These are phyloP conservation scores for Hyles vespertilio DNA, from an alignment of 1,140 invertebrate species.

Conservation along the genomic window DNA sequence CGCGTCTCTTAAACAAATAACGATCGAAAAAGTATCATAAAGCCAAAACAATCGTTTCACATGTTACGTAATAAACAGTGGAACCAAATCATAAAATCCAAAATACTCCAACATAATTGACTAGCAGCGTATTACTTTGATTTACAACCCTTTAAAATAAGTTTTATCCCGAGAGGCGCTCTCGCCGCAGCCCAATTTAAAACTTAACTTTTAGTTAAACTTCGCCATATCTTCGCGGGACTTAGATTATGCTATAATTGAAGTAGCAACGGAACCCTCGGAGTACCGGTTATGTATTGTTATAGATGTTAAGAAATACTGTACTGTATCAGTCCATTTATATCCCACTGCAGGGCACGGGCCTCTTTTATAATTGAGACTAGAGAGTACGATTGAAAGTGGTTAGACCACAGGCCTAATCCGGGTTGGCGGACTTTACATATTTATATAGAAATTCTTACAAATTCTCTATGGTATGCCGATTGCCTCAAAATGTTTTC, in stretches of 20 bases:
- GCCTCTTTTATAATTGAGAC: too few species aligned
- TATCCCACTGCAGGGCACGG: too few species aligned
- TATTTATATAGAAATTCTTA: too few species aligned
- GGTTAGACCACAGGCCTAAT: too few species aligned
- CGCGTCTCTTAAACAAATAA: not conserved
- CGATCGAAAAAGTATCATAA: not conserved
- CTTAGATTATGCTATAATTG: slow-evolving; percentile 49
- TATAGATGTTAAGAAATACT: too few species aligned
- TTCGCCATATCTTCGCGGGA: slow-evolving; percentile 47
- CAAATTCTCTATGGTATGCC: too few species aligned
- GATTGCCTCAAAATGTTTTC: too few species aligned
- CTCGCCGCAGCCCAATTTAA: slow-evolving; percentile 41
- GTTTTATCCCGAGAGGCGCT: slow-evolving; percentile 33
- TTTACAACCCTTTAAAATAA: slow-evolving; percentile 59
- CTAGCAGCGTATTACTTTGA: slow-evolving; percentile 53
- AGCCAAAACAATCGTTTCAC: not conserved
- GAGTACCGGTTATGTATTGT: not conserved
- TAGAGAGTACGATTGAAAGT: too few species aligned
- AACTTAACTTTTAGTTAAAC: slow-evolving; percentile 55
- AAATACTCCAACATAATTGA: slow-evolving; percentile 38
- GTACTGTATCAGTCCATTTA: too few species aligned
- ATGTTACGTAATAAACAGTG: not conserved
- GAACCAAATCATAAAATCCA: slow-evolving; percentile 24
- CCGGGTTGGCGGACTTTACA: too few species aligned
- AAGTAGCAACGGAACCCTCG: slow-evolving; percentile 23